These are phyloP conservation scores for Ageneiosus marmoratus DNA, from an alignment of 2,113 vertebrate genomes.

Conservation along the genomic window DNA sequence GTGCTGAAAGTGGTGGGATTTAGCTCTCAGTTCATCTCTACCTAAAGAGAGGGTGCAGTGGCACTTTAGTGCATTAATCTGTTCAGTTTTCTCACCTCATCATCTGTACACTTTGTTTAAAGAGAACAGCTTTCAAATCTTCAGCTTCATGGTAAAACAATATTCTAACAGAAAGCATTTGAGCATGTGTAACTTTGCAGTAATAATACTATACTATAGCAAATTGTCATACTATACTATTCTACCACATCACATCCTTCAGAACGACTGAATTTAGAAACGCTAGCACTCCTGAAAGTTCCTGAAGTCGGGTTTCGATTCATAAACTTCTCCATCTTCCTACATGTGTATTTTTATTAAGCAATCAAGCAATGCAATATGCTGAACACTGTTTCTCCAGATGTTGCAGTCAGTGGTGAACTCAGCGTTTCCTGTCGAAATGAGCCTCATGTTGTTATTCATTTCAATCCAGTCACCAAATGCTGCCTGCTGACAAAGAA, in stretches of 20 bases:
- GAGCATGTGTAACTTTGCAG: neutral
- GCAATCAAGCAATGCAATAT: neutral
- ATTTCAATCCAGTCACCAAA: neutral
- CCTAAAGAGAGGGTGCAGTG: neutral
- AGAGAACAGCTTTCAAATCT: neutral
- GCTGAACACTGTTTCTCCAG: neutral
- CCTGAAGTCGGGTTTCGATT: neutral
- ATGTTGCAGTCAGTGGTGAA: neutral
- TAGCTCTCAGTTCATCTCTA: neutral
- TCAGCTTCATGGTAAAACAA: neutral
- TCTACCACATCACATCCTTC: neutral
- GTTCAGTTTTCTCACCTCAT: neutral
- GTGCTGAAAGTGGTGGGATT: neutral
- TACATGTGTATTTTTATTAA: neutral
- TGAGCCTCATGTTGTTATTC: neutral
- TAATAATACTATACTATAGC: neutral
- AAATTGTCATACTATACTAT: neutral
- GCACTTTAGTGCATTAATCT: neutral
- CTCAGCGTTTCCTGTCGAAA: neutral
- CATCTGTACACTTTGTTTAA: neutral
- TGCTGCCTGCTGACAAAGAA: neutral
- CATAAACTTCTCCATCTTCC: neutral
- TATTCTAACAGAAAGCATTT: neutral
- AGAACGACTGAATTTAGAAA: neutral
- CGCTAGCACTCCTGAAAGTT: neutral